These are phyloP conservation scores for Oreotrochilus melanogaster DNA, from an alignment of 2,113 vertebrate species.

Conservation along the genomic window DNA sequence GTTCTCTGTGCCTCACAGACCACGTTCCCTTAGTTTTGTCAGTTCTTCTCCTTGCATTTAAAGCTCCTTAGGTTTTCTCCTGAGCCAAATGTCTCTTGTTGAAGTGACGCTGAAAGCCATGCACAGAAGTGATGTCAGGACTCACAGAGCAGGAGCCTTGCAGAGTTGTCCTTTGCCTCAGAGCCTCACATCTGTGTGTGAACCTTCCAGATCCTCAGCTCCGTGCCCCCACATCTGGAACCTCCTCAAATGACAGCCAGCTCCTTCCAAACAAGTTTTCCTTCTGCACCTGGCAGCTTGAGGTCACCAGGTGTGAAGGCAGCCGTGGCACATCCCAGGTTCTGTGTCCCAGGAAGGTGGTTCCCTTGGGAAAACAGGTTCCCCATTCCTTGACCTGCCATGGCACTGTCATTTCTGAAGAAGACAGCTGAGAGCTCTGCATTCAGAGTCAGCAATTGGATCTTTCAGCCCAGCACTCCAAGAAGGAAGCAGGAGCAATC, in stretches of 20 bases:
- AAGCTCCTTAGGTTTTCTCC: neutral
- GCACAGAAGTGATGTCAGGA: neutral
- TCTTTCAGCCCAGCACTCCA: neutral
- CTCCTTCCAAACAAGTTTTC: neutral
- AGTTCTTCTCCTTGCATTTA: neutral
- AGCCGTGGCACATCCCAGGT: accelerated
- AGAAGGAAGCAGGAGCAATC: neutral
- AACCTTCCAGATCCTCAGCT: neutral
- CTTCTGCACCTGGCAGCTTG: too few relatives aligned
- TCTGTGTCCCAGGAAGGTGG: neutral
- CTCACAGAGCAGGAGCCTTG: neutral
- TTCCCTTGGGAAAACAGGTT: neutral
- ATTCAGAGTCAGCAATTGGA: neutral
- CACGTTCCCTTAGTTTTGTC: neutral
- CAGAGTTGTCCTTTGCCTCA: neutral
- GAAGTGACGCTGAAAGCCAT: neutral
- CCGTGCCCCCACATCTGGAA: neutral
- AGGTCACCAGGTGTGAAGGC: neutral
- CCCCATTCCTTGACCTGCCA: neutral
- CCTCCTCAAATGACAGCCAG: neutral
- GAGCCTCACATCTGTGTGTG: neutral
- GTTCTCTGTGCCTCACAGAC: neutral
- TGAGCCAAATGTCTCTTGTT: neutral
- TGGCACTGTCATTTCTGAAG: neutral
- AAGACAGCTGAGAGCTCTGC: neutral